Evolutionary conservation across 2,888 invertebrate genomes (phyloP), one percentile per base, ranked within the genome.

Genomic region (Invenusta paracnida): DNA sequence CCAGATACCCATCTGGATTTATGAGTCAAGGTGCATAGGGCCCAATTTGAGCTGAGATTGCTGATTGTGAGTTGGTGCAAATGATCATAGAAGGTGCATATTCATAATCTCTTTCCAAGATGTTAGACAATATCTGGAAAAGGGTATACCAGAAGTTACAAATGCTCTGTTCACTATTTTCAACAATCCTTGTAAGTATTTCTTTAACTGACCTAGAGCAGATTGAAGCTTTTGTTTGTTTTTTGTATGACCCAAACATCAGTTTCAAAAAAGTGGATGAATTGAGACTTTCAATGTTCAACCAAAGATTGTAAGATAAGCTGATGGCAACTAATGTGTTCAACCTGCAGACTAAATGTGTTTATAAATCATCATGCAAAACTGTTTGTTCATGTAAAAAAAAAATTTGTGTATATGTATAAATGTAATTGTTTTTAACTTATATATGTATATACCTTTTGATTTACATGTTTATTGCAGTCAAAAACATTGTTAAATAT

Each of bases 341-440:
- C 73, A 73, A 73, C 73, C 25, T 25, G 73, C 73, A 73, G 73
- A 73, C 27, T 73, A 73, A 73, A 73, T 73, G 73, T 73, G 73
- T 23, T 73, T 73, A 23, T 23, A 73, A 48, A 48, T 73, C 23
- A 5, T 73, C 73, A 73, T 23, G 73, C 27, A 73, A 73, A 73
- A 73, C 73, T 73, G 73, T 23, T 73, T 73, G 25, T 73, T 73
- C 73, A 23, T 73, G 17, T 23, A 73, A 73, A 73, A 73, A n/a
- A 73, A 73, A 23, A 73, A 73, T 73, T 23, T 73, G 5, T 73
- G 17, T 17, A 48, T 17, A 48, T 48, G 2, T 5, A 5, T 5
- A n/a, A 73, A 73, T 73, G 73, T 73, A 73, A 73, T 73, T 73
- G 73, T 73, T 73, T 73, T 73, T 73, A 73, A 73, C 23, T 73